Percentiles rank a stretch among this genome's conserved stretches.
phyloP scores from a whole-genome alignment of 2,113 vertebrate genomes.

The Osmerus eperlanus region DNA sequence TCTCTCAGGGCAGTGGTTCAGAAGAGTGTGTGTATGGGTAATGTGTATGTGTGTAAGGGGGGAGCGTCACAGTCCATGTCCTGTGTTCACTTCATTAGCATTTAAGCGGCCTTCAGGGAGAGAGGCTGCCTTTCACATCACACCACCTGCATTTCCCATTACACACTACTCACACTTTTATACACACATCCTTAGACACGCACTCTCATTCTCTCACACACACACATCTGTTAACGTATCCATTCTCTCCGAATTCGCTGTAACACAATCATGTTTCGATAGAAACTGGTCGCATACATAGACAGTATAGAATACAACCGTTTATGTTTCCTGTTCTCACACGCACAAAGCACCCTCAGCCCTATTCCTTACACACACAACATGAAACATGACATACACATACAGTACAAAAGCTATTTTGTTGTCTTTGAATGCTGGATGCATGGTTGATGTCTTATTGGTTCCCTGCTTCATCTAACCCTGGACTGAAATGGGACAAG shows the following conservation, averaged over 20 bases:
- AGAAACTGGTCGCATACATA: slow-evolving; percentile 28
- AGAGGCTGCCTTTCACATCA: slow-evolving; percentile 66
- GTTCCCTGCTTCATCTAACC: too few species aligned
- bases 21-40: slow-evolving; percentile 26
- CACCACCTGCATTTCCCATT: slow-evolving; percentile 74
- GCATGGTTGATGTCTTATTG: too few species aligned
- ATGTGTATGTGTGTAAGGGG: slow-evolving; percentile 21
- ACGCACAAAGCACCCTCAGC: slow-evolving; percentile 5
- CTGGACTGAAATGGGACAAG: too few species aligned
- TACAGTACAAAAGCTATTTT: too few species aligned
- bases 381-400: slow-evolving; percentile 19
- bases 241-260: slow-evolving; percentile 33
- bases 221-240: slow-evolving; percentile 25
- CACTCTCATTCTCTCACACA: slow-evolving; percentile 37
- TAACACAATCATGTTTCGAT: slow-evolving; percentile 22
- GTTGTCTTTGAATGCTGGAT: too few species aligned
- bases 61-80: slow-evolving; percentile 71
- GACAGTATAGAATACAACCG: slow-evolving; percentile 20
- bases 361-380: slow-evolving; percentile 34
- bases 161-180: slow-evolving; percentile 40
- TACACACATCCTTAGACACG: slow-evolving; percentile 37
- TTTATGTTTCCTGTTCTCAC: neutral
- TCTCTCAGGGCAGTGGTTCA: slow-evolving; percentile 20
- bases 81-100: slow-evolving; percentile 74
- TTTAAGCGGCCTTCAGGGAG: slow-evolving; percentile 69